These are phyloP conservation scores for Ceratina australensis DNA, from an alignment of 1,140 invertebrate genomes.

Conservation along the genomic window DNA sequence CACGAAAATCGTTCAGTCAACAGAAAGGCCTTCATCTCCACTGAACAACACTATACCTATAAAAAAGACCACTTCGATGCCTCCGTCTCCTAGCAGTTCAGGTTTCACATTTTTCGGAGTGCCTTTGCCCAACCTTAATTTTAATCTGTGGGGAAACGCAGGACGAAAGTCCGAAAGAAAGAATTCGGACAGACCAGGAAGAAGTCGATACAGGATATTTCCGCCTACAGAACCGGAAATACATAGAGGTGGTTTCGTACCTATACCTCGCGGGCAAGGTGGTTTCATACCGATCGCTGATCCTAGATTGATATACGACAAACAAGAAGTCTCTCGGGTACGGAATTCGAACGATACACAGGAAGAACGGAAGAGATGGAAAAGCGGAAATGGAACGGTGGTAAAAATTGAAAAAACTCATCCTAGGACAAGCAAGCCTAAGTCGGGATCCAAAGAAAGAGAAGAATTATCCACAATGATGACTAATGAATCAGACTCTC, in stretches of 20 bases:
- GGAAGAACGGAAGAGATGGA: conserved; percentile 57
- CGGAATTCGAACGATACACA: conserved; percentile 40
- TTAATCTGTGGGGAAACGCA: conserved; percentile 82
- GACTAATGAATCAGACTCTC: conserved; percentile 48
- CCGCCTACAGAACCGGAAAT: conserved; percentile 82
- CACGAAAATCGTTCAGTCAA: conserved; percentile 30
- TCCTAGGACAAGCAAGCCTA: conserved; percentile 42
- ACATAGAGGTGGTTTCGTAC: conserved; percentile 86
- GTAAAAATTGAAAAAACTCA: conserved; percentile 67
- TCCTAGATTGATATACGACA: conserved; percentile 72
- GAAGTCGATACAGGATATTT: conserved; percentile 69
- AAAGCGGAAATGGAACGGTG: conserved; percentile 64
- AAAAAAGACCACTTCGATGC: conserved; percentile 63
- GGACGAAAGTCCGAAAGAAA: conserved; percentile 79
- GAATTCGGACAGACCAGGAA: conserved; percentile 69
- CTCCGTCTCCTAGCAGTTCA: conserved; percentile 77
- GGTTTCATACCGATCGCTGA: conserved; percentile 86
- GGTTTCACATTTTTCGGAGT: conserved; percentile 92
- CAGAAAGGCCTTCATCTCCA: conserved; percentile 26
- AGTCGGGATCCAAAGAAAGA: conserved; percentile 35
- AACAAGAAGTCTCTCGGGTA: conserved; percentile 17
- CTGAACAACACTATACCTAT: conserved; percentile 49
- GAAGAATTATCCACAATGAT: conserved; percentile 56
- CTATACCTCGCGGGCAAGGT: conserved; percentile 84
- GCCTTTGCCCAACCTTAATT: conserved; percentile 86